These are phyloP conservation scores for Oscheius sp. DNA, from an alignment of 2,888 invertebrate genomes.

Conservation along the genomic window DNA sequence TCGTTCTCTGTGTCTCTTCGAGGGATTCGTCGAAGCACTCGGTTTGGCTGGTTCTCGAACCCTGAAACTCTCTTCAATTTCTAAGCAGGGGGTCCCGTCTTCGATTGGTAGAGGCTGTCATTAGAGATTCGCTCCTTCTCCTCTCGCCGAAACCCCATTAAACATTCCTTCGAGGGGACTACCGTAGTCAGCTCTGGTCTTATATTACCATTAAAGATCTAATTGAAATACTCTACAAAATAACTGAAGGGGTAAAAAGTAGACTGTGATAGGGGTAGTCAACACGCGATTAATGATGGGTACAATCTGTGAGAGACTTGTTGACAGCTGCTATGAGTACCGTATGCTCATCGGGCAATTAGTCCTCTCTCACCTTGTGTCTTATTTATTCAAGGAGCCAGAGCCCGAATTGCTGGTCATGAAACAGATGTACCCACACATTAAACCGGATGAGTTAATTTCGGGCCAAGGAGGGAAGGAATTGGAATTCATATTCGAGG, in stretches of 20 bases:
- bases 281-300: background rate
- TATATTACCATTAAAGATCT: background rate
- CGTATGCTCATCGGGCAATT: constrained; percentile 24
- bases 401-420: background rate
- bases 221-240: too few species aligned
- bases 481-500: background rate
- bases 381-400: constrained; percentile 20
- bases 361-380: constrained; percentile 15
- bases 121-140: constrained; percentile 26
- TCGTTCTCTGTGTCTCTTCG: constrained; percentile 97
- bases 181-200: constrained; percentile 8
- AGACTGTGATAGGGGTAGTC: too few species aligned
- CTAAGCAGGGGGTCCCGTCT: background rate
- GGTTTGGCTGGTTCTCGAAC: constrained; percentile 68
- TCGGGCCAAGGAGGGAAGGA: background rate
- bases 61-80: constrained; percentile 51
- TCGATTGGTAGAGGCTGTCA: constrained; percentile 16
- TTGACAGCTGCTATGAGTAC: constrained; percentile 32
- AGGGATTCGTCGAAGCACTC: constrained; percentile 82
- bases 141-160: constrained; percentile 5
- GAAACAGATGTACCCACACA: background rate
- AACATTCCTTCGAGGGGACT: constrained; percentile 25
- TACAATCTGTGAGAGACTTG: constrained; percentile 14
- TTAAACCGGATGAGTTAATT: too few species aligned
- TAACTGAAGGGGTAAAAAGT: too few species aligned